phyloP scores from a whole-genome alignment of 2,888 invertebrate species.

The Sarcophaga carnaria region DNA sequence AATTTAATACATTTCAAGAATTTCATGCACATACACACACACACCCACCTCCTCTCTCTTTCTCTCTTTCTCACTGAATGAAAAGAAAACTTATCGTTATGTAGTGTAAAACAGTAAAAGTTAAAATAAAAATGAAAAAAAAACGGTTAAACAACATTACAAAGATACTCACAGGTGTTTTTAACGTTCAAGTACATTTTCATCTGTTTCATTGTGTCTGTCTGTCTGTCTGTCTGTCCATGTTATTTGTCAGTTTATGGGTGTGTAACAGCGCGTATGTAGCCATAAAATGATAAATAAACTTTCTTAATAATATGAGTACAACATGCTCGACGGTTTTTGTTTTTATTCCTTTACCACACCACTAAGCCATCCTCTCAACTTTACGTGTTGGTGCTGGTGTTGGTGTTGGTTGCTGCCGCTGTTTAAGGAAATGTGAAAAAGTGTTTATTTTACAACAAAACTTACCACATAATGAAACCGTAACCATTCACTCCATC shows the following conservation, averaged over 20 bases:
- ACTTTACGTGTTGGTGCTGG: background rate
- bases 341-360: too few relatives aligned
- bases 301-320: constrained; percentile 19
- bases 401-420: constrained; percentile 1
- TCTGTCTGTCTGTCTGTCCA: too few relatives aligned
- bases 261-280: background rate
- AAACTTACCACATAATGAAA: constrained; percentile 56
- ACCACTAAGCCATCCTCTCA: too few relatives aligned
- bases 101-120: background rate
- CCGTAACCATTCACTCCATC: constrained; percentile 6
- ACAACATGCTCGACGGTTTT: too few relatives aligned
- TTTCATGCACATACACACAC: background rate
- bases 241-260: background rate
- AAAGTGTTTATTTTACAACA: constrained; percentile 52
- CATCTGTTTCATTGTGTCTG: background rate
- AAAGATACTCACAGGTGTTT: constrained; percentile 22
- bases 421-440: background rate
- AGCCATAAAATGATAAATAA: constrained; percentile 13
- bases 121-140: background rate
- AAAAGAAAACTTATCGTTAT: background rate
- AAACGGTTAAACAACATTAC: constrained; percentile 16
- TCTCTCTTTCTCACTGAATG: background rate
- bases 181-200: constrained; percentile 9
- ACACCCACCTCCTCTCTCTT: background rate
- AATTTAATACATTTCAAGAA: constrained; percentile 8